Evolutionary conservation across 2,888 invertebrate species (phyloP).

Genomic region (Tenthredo distinguenda): DNA sequence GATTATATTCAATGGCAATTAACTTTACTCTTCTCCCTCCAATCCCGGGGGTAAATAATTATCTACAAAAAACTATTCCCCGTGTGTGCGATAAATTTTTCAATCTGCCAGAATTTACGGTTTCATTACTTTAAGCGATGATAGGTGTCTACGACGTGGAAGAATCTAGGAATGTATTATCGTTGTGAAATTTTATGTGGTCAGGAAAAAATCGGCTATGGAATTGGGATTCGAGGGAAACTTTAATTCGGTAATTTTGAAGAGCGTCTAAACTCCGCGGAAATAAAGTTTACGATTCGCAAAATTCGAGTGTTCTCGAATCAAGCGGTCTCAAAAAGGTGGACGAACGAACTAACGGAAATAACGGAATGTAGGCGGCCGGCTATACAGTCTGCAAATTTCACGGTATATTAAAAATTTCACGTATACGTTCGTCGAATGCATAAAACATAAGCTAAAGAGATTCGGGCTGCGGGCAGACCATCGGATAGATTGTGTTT

Average conservation of each 20-base stretch:
- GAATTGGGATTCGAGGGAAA: neutral
- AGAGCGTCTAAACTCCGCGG: neutral
- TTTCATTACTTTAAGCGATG: neutral
- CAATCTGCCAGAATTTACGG: neutral
- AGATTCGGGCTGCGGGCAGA: slow-evolving; percentile 19
- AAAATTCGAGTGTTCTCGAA: neutral
- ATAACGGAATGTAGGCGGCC: neutral
- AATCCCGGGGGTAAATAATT: neutral
- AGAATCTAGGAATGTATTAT: too few relatives aligned
- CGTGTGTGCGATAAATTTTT: neutral
- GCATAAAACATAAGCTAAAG: slow-evolving; percentile 46
- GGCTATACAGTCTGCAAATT: slow-evolving; percentile 15
- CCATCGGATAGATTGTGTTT: neutral
- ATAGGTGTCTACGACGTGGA: neutral
- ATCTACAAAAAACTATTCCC: neutral
- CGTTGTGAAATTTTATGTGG: neutral
- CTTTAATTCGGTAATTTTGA: neutral
- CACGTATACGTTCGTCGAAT: slow-evolving; percentile 16
- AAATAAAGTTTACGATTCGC: neutral
- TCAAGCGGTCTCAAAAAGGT: neutral
- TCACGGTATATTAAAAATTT: slow-evolving; percentile 51
- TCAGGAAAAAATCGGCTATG: neutral
- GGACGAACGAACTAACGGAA: neutral
- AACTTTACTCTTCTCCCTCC: neutral
- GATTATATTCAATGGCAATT: neutral